Base-by-base conservation (phyloP, 2,888 invertebrate species). In the Dryocosmus kuriphilus region DNA sequence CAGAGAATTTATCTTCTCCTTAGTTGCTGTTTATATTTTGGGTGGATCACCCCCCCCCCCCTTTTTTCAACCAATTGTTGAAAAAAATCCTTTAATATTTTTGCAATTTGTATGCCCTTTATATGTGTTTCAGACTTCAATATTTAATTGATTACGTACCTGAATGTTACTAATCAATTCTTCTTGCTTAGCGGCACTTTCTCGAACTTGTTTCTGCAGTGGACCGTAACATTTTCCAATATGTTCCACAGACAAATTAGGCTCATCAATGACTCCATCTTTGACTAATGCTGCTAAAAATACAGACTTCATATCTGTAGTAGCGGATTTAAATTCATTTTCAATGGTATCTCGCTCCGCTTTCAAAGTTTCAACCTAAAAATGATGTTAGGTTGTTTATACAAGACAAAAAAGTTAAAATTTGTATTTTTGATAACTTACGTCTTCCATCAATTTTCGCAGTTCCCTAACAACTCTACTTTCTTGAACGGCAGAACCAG, bases 301-400 rank as follows among this genome's bases (percentile, higher is more conserved):
- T 86, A 94, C 94, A 32, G 94, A 94, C 89, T 97, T 96, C 95
- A 98, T 97, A 89, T 97, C 97, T 74, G 95, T 94, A 14, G 95
- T 95, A 6, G 95, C 93, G 62, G 95, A 95, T 88, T 97, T 97
- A 55, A 98, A 92, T 91, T 98, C 97, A 3, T 95, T 95, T 93
- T 99, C 98, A 84, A 98, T 94, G 7, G 94, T 95, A 92, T 98
- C 98, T 65, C 99, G 94, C 92, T 98, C 98, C 5, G 96, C 96
- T 93, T 97, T 98, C 67, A 98, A 93, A 55, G 94, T 94, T 88
- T 97, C 97, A 77, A 98, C 97, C 93, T 95, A 86, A 22, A 79
- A 77, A 85, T 82, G 22, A 61, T 24, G 22, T 24, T 77, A 16
- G 79, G 9, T 65, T 27, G 38, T 30, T 14, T 51, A 74, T n/a